phyloP scores from a whole-genome alignment of 2,888 invertebrate species.

The Chirona hameri region DNA sequence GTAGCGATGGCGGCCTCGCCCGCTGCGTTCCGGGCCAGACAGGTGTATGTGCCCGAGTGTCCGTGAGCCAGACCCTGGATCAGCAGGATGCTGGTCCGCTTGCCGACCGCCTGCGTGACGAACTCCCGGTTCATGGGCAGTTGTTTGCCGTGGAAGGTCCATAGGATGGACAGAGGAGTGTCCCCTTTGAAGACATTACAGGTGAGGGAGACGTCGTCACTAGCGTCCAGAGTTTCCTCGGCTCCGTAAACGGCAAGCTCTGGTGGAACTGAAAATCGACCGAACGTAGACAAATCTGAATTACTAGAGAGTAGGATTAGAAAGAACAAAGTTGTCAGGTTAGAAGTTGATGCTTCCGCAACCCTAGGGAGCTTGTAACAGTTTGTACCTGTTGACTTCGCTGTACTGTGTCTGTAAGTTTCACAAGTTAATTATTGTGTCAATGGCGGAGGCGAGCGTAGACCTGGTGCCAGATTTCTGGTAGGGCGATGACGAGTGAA shows the following conservation, averaged over 20 bases:
- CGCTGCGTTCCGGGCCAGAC: slow-evolving; percentile 57
- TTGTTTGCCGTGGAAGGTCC: slow-evolving; percentile 47
- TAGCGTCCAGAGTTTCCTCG: slow-evolving; percentile 51
- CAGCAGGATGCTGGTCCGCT: slow-evolving; percentile 41
- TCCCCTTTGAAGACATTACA: slow-evolving; percentile 56
- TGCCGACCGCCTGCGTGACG: slow-evolving; percentile 38
- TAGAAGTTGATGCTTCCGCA: too few species aligned
- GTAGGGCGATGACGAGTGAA: too few species aligned
- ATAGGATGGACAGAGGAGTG: slow-evolving; percentile 46
- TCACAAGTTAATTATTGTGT: too few species aligned
- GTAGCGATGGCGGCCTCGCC: slow-evolving; percentile 48
- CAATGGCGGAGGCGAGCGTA: too few species aligned
- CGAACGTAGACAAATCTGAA: too few species aligned
- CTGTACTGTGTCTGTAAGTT: too few species aligned
- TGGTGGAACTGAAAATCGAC: slow-evolving; percentile 57
- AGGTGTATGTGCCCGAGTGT: slow-evolving; percentile 56
- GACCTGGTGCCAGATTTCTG: too few species aligned
- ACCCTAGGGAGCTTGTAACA: too few species aligned
- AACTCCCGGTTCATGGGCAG: slow-evolving; percentile 42
- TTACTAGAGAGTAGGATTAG: too few species aligned
- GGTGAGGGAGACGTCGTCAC: slow-evolving; percentile 72
- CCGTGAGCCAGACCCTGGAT: slow-evolving; percentile 40
- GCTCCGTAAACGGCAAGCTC: slow-evolving; percentile 60
- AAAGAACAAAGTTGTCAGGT: too few species aligned
- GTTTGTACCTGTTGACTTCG: too few species aligned